These are phyloP conservation scores for Bombus impatiens DNA, from an alignment of 1,140 invertebrate species.

Conservation along the genomic window DNA sequence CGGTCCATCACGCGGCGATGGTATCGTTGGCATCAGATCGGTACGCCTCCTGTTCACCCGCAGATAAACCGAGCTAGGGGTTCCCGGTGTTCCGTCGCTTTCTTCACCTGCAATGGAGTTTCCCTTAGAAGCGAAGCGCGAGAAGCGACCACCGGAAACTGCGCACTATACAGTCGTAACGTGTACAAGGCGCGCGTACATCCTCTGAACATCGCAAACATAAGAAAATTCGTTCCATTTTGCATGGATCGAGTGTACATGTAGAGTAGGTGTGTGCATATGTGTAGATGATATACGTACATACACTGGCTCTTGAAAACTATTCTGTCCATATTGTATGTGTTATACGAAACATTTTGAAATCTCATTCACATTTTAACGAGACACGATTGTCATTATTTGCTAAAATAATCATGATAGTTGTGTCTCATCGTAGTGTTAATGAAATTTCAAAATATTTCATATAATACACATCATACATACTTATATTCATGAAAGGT, in stretches of 20 bases:
- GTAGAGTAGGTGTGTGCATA: not conserved
- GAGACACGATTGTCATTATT: no score
- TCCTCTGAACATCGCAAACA: constrained; percentile 27
- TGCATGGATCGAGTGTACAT: not conserved
- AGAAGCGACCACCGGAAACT: constrained; percentile 33
- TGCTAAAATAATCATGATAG: no score
- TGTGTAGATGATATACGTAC: not conserved
- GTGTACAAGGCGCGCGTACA: constrained; percentile 24
- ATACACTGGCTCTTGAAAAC: not conserved
- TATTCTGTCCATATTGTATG: no score
- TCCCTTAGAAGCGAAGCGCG: constrained; percentile 72
- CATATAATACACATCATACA: not conserved
- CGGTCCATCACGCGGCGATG: constrained; percentile 86
- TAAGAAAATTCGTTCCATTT: constrained; percentile 17
- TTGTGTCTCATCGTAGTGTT: not conserved
- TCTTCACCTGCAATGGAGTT: constrained; percentile 81
- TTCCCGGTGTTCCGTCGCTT: constrained; percentile 82
- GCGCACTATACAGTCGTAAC: constrained; percentile 15
- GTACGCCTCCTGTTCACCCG: constrained; percentile 92
- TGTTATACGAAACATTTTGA: not conserved
- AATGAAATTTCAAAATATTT: not conserved
- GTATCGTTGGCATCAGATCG: constrained; percentile 94
- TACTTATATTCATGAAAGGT: not conserved
- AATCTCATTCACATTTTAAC: not conserved
- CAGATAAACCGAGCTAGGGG: constrained; percentile 83